These are phyloP conservation scores for Nomada lathburiana DNA, from an alignment of 2,888 invertebrate species.

Conservation along the genomic window DNA sequence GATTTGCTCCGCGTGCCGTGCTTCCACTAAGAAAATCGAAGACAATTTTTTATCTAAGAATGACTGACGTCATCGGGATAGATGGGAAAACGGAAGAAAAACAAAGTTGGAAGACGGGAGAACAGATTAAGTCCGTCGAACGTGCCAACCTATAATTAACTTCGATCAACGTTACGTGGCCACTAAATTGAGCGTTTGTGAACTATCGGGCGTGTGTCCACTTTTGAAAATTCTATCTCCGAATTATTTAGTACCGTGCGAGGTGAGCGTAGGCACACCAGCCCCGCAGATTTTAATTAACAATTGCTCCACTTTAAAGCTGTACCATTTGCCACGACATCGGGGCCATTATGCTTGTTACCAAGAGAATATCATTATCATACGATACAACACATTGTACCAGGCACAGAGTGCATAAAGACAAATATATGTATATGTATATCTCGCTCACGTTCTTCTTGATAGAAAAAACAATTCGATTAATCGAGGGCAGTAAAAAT, in stretches of 20 bases:
- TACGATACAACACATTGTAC: conserved; percentile 34
- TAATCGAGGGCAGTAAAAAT: background rate
- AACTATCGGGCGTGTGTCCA: conserved; percentile 24
- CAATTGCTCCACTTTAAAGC: conserved; percentile 74
- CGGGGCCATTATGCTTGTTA: conserved; percentile 73
- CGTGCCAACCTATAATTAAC: conserved; percentile 73
- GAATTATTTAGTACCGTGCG: conserved; percentile 29
- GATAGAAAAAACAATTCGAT: background rate
- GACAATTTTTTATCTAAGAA: background rate
- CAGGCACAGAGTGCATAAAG: conserved; percentile 24
- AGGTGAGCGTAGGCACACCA: conserved; percentile 57
- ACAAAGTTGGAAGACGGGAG: conserved; percentile 32
- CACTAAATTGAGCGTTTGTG: conserved; percentile 64
- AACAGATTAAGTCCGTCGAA: conserved; percentile 55
- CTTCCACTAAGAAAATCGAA: conserved; percentile 75
- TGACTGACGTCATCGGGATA: conserved; percentile 38
- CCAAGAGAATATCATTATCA: conserved; percentile 55
- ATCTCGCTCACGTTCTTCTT: background rate
- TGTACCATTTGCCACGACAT: conserved; percentile 65
- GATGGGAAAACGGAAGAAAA: conserved; percentile 46
- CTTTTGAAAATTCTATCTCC: conserved; percentile 51
- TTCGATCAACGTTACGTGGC: conserved; percentile 69
- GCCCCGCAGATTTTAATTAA: conserved; percentile 70
- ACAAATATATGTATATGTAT: background rate
- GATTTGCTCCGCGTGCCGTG: conserved; percentile 74